A percentile compares a stretch with the other conserved stretches of the same genome.
Evolutionary conservation across 1,140 invertebrate species (phyloP).

Genomic region (Whitmania pigra): DNA sequence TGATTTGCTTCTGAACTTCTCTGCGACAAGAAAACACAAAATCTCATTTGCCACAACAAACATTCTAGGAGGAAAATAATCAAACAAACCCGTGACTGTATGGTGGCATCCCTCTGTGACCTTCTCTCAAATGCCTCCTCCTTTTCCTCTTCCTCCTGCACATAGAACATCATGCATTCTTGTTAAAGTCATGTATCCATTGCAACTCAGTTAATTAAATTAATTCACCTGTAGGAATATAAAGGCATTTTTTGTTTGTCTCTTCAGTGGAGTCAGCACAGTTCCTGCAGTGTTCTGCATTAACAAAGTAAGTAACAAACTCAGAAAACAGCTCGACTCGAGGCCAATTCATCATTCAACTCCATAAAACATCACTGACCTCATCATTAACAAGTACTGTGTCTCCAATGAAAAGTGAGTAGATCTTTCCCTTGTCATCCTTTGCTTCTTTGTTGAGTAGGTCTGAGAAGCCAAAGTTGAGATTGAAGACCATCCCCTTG

Average conservation of each 20-base stretch:
- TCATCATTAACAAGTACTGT: conserved; percentile 87
- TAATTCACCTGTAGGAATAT: conserved; percentile 69
- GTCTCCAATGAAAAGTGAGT: conserved; percentile 90
- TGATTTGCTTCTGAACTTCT: conserved; percentile 96
- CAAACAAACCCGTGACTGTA: conserved; percentile 61
- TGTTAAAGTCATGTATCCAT: neutral
- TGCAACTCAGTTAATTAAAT: neutral
- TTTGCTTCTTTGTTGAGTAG: conserved; percentile 62
- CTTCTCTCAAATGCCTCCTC: conserved; percentile 60
- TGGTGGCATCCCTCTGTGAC: conserved; percentile 82
- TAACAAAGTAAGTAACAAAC: neutral
- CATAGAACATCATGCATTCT: conserved; percentile 23
- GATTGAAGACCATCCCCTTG: conserved; percentile 91
- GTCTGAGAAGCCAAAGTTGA: conserved; percentile 81
- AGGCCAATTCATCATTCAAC: too few relatives aligned
- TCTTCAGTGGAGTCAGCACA: conserved; percentile 68
- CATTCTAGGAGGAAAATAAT: neutral
- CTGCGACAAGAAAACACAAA: conserved; percentile 39
- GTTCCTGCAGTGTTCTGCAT: conserved; percentile 61
- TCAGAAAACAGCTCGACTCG: too few relatives aligned
- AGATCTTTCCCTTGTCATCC: conserved; percentile 74
- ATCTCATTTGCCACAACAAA: neutral
- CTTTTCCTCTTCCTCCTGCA: conserved; percentile 37
- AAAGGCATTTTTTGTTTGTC: conserved; percentile 84
- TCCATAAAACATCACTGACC: conserved; percentile 39